A percentile compares a stretch with the other conserved stretches of the same genome.
Evolutionary conservation across 2,888 invertebrate species (phyloP).

Genomic region (Aphidoletes aphidimyza): DNA sequence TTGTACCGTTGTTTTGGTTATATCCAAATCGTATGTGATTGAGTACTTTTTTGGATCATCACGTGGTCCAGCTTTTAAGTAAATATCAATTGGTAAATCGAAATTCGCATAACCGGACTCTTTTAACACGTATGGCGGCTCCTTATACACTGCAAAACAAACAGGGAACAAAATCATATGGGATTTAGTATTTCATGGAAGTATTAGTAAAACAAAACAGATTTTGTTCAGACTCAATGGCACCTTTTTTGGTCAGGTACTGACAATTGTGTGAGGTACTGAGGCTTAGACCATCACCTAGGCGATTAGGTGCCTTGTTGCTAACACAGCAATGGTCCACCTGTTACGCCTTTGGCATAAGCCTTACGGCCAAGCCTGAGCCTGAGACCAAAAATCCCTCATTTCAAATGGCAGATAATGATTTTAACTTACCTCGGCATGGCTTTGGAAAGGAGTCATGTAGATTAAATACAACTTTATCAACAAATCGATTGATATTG

Average conservation of each 20-base stretch:
- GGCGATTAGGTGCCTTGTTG: no score
- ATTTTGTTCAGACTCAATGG: no score
- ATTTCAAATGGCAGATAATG: not conserved
- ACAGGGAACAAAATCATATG: slow-evolving; percentile 44
- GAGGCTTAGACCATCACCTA: no score
- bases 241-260: no score
- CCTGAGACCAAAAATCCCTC: not conserved
- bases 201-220: not conserved
- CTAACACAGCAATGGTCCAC: no score
- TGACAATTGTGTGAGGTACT: no score
- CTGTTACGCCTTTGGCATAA: not conserved
- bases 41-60: slow-evolving; percentile 89
- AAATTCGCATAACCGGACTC: slow-evolving; percentile 98
- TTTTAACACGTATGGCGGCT: slow-evolving; percentile 88
- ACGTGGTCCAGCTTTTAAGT: slow-evolving; percentile 78
- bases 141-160: slow-evolving; percentile 80
- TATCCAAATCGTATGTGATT: slow-evolving; percentile 85
- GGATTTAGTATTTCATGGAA: not conserved
- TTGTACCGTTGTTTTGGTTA: slow-evolving; percentile 78
- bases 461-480: slow-evolving; percentile 89
- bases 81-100: slow-evolving; percentile 87
- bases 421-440: slow-evolving; percentile 79
- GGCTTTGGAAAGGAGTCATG: slow-evolving; percentile 94
- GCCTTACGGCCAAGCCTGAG: not conserved
- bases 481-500: slow-evolving; percentile 90